Base-by-base conservation (phyloP, 2,888 invertebrate species). In the Schizaphis graminum region DNA sequence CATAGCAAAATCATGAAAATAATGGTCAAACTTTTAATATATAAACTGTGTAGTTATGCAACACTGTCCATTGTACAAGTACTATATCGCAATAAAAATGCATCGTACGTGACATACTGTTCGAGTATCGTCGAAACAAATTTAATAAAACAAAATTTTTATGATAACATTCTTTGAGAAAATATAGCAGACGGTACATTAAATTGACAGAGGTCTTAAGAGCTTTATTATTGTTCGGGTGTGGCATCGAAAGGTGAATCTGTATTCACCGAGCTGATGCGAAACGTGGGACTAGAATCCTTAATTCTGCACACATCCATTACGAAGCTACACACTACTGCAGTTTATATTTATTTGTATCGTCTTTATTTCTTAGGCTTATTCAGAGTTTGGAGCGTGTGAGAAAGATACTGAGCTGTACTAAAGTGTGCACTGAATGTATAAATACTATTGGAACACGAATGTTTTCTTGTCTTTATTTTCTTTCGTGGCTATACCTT, bases 331-430 rank as follows among this genome's bases (percentile, higher is more conserved):
- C 49, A 86, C 90, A 85, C 86, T 87, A n/a, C 86, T 86, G 90
- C 94, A 91, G 94, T 94, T 94, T 94, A 94, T 94, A 94, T 94
- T 94, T 94, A 94, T 94, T 94, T 94, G 94, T 94, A 94, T 91
- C 94, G 91, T 94, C 94, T 94, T 94, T 94, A 94, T 91, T 93
- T 86, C 94, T 86, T 85, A 41, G 91, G 61, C 94, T 87, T 94
- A 94, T 94, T 86, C 91, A 86, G 90, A 49, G 57, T 86, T 91
- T 28, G 86, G 47, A 47, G 86, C 94, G 94, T 87, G 87, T 28
- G 94, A 87, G 53, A 93, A 89, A 93, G 85, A 93, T 90, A 89
- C 93, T 61, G 88, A 11, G 53, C 13, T 67, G 35, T 57, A 67
- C 53, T 41, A 91, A 21, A 28, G 91, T 87, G 92, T 88, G 94